phyloP scores from a whole-genome alignment of 2,113 vertebrate genomes.

The Alosa alosa region DNA sequence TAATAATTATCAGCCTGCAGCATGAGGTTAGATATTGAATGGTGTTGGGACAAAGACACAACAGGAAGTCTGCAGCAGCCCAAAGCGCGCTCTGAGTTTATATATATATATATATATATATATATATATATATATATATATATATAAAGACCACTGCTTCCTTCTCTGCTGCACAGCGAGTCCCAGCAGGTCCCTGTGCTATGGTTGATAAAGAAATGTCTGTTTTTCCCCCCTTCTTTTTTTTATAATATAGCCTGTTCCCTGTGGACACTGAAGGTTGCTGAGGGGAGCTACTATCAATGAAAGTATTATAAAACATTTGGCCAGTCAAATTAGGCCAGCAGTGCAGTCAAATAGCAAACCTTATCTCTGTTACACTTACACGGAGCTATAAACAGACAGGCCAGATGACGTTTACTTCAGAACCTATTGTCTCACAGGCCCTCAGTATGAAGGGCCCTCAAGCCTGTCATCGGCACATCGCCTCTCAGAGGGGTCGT shows the following conservation, averaged over 20 bases:
- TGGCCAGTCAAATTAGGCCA: conserved; percentile 7
- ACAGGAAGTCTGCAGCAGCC: not conserved
- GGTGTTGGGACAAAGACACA: not conserved
- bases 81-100: not conserved
- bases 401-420: not conserved
- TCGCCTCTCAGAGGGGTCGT: not conserved
- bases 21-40: conserved; percentile 13
- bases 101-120: not conserved
- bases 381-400: not conserved
- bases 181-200: not conserved
- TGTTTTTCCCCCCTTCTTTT: not conserved
- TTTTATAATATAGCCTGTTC: not conserved
- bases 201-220: not conserved
- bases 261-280: not conserved
- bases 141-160: not conserved
- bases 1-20: not conserved
- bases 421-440: not conserved
- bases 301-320: not conserved
- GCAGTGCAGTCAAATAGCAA: not conserved
- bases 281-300: not conserved
- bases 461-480: not conserved
- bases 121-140: no score
- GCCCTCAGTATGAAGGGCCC: not conserved
- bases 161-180: not conserved
- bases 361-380: not conserved